Base-by-base conservation (phyloP, 2,888 invertebrate genomes). In the Drosophila neutralis region DNA sequence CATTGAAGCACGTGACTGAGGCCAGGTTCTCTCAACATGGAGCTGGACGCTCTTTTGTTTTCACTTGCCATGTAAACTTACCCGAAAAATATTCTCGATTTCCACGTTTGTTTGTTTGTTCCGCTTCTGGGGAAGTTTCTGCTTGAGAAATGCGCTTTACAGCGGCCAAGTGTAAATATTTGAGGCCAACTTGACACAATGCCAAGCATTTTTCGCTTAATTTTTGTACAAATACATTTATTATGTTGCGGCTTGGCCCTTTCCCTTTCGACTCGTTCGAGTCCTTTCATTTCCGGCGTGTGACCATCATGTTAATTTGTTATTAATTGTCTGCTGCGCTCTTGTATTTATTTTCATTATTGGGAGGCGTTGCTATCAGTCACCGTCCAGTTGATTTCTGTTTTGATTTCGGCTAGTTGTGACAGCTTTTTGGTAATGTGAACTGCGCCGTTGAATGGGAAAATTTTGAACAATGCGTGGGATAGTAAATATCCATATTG, bases 221-320 rank as follows among this genome's bases (percentile, higher is more conserved):
- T 90, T 90, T 90, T 91, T 91, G 67, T 77, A 81, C 90, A 89
- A 87, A 90, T 80, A 87, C 76, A 76, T 86, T 88, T 75, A 80
- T 82, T 76, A 81, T 83, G 68, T 73, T 65, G 70, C 73, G 68
- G 84, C 69, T 64, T 72, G 67, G 56, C 69, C 75, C 58, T 35
- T 66, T 66, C 58, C 59, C 48, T 38, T 72, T 51, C 33, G 33
- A 69, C 57, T 61, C 31, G 53, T 66, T 73, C 68, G 65, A 73
- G 66, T 61, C 52, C 76, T 80, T 73, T 73, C 71, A 70, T 42
- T 66, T 54, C 52, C 71, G 86, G 75, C 85, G 83, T 84, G 85
- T 83, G 91, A 82, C 80, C 90, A 91, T 83, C 87, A 85, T 90
- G 91, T 91, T 91, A 91, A 91, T 91, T 91, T 91, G 91, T 89